Percentiles rank a stretch among this genome's conserved stretches.
Conservation (phyloP, 92 coral and sea anemone species). For the Micromussa lordhowensis region DNA sequence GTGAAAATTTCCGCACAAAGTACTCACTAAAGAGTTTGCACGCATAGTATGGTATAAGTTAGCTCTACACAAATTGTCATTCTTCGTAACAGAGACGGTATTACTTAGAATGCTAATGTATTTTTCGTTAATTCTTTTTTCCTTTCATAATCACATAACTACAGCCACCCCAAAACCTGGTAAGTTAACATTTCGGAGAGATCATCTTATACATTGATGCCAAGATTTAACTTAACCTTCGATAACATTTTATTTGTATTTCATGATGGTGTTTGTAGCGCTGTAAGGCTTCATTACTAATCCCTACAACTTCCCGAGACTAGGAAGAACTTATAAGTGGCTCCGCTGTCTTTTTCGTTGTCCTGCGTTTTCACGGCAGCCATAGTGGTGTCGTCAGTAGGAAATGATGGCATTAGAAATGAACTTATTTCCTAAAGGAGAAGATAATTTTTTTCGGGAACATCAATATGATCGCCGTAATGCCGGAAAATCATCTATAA, state of each 20-base stretch:
- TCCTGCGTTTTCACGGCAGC: not conserved
- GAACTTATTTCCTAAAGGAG: not conserved
- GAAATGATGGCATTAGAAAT: not conserved
- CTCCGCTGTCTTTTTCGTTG: too few relatives aligned
- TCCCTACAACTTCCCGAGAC: too few relatives aligned
- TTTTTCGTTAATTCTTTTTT: not conserved
- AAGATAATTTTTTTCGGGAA: not conserved
- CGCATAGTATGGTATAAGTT: too few relatives aligned
- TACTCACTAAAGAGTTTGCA: too few relatives aligned
- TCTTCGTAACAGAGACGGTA: too few relatives aligned
- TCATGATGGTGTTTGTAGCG: too few relatives aligned
- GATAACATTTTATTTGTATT: too few relatives aligned
- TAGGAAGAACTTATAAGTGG: too few relatives aligned
- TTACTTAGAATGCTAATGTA: not conserved
- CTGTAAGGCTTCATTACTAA: too few relatives aligned
- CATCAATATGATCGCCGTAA: not conserved
- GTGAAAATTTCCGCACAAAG: not conserved
- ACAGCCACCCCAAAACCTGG: constrained; percentile 48
- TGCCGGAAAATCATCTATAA: not conserved
- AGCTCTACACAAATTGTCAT: too few relatives aligned
- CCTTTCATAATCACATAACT: not conserved
- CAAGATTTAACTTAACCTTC: not conserved
- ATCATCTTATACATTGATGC: not conserved
- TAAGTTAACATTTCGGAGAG: not conserved
- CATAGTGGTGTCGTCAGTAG: not conserved